phyloP scores from a whole-genome alignment of 1,140 invertebrate species.

The Agrilus planipennis region DNA sequence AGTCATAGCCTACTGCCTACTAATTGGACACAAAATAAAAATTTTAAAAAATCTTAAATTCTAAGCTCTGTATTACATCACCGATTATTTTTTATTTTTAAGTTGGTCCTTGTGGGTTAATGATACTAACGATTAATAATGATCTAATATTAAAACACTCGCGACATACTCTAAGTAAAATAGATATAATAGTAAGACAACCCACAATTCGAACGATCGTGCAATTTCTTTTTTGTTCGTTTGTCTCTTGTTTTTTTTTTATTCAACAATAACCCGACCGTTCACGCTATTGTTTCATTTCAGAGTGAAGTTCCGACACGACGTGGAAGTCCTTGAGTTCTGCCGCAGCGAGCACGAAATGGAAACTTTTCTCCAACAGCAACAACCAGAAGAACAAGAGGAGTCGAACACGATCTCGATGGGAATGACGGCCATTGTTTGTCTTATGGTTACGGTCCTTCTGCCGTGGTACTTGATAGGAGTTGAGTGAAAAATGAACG shows the following conservation, averaged over 20 bases:
- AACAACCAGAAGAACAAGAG: conserved; percentile 17
- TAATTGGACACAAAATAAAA: too few relatives aligned
- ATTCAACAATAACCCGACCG: neutral
- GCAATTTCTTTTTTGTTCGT: too few relatives aligned
- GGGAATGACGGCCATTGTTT: conserved; percentile 35
- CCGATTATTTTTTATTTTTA: too few relatives aligned
- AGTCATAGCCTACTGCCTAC: too few relatives aligned
- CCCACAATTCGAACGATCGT: too few relatives aligned
- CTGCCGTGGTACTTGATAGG: conserved; percentile 37
- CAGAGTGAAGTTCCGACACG: conserved; percentile 38
- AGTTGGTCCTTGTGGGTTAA: neutral
- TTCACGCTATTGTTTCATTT: conserved; percentile 17
- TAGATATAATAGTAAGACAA: neutral
- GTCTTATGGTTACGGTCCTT: conserved; percentile 36
- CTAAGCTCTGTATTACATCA: too few relatives aligned
- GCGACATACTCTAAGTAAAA: neutral
- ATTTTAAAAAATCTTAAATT: too few relatives aligned
- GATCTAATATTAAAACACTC: neutral
- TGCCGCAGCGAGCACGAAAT: conserved; percentile 24
- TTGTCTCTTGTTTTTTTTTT: neutral
- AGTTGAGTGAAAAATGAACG: conserved; percentile 10
- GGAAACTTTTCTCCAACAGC: conserved; percentile 15
- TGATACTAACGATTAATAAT: neutral
- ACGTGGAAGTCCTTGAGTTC: conserved; percentile 40
- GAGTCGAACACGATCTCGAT: conserved; percentile 18